Percentiles rank a stretch among this genome's conserved stretches.
Evolutionary conservation across 1,140 invertebrate species (phyloP).

Genomic region (Drosophila tani): DNA sequence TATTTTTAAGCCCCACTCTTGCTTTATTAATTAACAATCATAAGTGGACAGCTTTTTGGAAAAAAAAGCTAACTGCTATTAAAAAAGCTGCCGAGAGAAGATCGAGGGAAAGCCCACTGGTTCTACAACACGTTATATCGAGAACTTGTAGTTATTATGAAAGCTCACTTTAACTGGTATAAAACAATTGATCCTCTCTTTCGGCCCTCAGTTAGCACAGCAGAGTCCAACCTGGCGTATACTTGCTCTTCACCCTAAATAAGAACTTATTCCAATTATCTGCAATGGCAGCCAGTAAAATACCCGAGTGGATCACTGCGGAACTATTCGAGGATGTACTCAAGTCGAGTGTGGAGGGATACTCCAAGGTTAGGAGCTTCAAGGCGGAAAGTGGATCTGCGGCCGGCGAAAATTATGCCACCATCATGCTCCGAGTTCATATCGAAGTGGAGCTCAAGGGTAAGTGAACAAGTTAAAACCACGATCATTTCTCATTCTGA

Average conservation of each 20-base stretch:
- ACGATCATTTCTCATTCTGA: not conserved
- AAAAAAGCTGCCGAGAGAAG: conserved; percentile 1
- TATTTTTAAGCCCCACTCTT: too few relatives aligned
- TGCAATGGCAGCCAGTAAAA: conserved; percentile 27
- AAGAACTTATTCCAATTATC: conserved; percentile 2
- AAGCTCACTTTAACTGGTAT: conserved; percentile 20
- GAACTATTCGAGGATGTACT: conserved; percentile 63
- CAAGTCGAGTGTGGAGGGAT: conserved; percentile 46
- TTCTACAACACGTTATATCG: not conserved
- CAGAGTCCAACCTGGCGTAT: not conserved
- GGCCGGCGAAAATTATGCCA: conserved; percentile 73
- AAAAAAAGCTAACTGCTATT: not conserved
- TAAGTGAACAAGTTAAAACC: conserved; percentile 6
- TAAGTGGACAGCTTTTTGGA: too few relatives aligned
- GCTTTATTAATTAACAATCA: too few relatives aligned
- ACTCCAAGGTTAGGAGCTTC: conserved; percentile 60
- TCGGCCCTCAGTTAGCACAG: not conserved
- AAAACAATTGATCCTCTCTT: conserved; percentile 21
- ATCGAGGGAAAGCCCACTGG: conserved; percentile 1
- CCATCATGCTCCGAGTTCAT: conserved; percentile 57
- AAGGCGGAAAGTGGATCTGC: conserved; percentile 49
- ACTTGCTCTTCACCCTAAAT: not conserved
- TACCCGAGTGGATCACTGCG: conserved; percentile 67
- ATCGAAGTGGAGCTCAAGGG: conserved; percentile 66
- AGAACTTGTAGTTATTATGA: not conserved